Evolutionary conservation across 1,140 invertebrate genomes (phyloP), one percentile per base, ranked within the genome.

Genomic region (Metopolophium dirhodum): DNA sequence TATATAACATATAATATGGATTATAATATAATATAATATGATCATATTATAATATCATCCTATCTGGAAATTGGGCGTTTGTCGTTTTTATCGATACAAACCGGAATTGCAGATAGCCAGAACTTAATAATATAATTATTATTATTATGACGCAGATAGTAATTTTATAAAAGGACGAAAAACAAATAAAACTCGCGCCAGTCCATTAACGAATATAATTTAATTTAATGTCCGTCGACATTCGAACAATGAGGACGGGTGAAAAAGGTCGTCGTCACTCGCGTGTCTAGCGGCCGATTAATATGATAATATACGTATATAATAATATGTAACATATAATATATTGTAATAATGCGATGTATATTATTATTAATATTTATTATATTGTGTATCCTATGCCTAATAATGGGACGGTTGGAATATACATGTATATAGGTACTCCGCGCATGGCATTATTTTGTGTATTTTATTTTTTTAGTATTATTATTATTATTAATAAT

Each of bases 401-500:
- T 41, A 49, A 49, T 77, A 37, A 87, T n/a, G 26, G 41, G 45
- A 26, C 26, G 30, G 47, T 77, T 51, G 57, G 57, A 54, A 57
- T 9, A 8, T 41, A 6, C 11, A 11, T n/a, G 49, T n/a, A 87
- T 18, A 22, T 20, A 47, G 37, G 30, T 18, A 37, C 88, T 30
- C 54, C 37, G 14, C 51, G 37, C 88, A 57, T 26, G 3, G 41
- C 88, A 61, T 30, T 57, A 77, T 90, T 90, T 90, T 57, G 88
- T 57, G 89, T 68, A 45, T 68, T 90, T 90, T 54, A 54, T 23
- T 54, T 61, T 37, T 41, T 90, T 90, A 2, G 37, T 37, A 2
- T 37, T 85, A 26, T 41, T 85, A 45, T 90, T 90, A 68, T 88
- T 89, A 41, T 57, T 93, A 93, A 57, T 86, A 93, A 93, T 85